Conservation (phyloP, 2,797 vertebrate genomes). For the Sylvilagus floridanus region DNA sequence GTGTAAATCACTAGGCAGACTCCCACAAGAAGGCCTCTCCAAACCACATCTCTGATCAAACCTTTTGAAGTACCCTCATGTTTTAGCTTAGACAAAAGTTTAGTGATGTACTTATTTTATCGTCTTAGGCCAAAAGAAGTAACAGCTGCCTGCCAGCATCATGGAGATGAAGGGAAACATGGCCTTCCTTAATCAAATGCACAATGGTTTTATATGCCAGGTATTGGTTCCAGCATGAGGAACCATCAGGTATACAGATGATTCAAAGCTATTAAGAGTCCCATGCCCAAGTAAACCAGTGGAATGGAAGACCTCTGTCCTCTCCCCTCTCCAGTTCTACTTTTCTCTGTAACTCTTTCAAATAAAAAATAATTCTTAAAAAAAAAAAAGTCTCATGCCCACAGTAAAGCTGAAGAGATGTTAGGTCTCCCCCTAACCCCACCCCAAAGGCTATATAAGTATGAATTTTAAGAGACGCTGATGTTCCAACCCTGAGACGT, state of each 20-base stretch:
- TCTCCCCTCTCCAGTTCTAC: no score
- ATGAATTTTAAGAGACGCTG: not conserved
- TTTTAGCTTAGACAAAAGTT: not conserved
- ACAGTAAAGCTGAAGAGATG: not conserved
- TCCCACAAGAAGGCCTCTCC: not conserved
- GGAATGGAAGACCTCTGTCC: no score
- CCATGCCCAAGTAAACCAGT: not conserved
- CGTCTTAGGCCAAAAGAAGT: not conserved
- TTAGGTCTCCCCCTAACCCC: not conserved
- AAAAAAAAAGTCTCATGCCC: not conserved
- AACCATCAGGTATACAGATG: not conserved
- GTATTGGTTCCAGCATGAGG: not conserved
- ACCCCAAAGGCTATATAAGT: not conserved
- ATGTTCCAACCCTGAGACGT: conserved; percentile 75
- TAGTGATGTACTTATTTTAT: not conserved
- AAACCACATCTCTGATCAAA: not conserved
- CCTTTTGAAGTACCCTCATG: no score
- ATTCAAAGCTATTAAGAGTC: not conserved
- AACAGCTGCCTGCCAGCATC: not conserved
- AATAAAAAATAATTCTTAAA: no score
- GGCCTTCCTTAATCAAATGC: not conserved
- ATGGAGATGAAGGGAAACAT: not conserved
- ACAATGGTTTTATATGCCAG: not conserved
- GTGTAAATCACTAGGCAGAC: not conserved
- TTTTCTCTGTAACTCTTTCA: no score